Evolutionary conservation across 2,797 vertebrate species (phyloP).

Genomic region (Hafferia zeledoni): DNA sequence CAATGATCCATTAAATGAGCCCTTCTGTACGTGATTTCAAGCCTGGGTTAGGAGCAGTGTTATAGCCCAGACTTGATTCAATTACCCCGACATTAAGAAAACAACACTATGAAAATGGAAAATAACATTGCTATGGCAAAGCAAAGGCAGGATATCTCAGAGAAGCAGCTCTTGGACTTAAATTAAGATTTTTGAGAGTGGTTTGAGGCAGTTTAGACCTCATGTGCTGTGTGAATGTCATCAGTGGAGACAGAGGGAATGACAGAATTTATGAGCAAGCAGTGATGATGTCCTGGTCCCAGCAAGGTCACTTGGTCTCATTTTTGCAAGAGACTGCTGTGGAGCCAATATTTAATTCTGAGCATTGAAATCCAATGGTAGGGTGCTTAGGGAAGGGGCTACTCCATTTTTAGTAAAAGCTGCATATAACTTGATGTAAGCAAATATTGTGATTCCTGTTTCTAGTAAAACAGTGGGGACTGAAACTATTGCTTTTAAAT

Average conservation of each 20-base stretch:
- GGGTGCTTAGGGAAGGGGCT: accelerated
- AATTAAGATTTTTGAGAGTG: not conserved
- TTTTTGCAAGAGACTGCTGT: not conserved
- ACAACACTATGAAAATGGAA: not conserved
- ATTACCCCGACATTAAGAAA: not conserved
- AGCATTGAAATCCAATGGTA: not conserved
- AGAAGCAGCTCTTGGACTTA: not conserved
- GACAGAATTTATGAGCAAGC: not conserved
- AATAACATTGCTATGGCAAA: not conserved
- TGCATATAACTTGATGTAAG: not conserved
- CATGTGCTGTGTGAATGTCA: too few species aligned
- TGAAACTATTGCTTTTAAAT: not conserved
- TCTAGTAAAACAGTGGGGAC: not conserved
- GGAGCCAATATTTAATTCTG: not conserved
- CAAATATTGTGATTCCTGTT: not conserved
- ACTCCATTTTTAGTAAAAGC: not conserved
- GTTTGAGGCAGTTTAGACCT: not conserved
- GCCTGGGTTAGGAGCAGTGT: not conserved
- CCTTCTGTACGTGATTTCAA: not conserved
- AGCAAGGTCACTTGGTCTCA: not conserved
- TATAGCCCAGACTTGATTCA: not conserved
- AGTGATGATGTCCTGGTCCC: not conserved
- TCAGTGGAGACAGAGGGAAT: not conserved
- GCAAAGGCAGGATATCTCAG: not conserved
- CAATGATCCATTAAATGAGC: slow-evolving; percentile 17